A percentile compares a stretch with the other conserved stretches of the same genome.
These are phyloP conservation scores for Cotesia typhae DNA, from an alignment of 1,140 invertebrate genomes.

Conservation along the genomic window DNA sequence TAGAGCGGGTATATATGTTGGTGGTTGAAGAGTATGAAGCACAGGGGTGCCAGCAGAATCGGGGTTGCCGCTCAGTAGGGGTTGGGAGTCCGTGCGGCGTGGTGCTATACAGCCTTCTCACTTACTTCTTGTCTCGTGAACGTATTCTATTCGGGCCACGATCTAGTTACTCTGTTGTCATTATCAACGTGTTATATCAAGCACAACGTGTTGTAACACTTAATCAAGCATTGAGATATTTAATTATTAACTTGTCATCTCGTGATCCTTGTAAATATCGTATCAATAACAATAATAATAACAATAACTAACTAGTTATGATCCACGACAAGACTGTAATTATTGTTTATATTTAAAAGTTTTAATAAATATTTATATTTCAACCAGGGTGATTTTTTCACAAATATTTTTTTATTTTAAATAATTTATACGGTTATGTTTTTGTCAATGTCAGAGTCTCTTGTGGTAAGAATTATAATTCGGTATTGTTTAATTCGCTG, in stretches of 20 bases:
- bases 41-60: constrained; percentile 12
- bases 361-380: too few relatives aligned
- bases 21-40: constrained; percentile 16
- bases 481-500: too few relatives aligned
- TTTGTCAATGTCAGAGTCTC: too few relatives aligned
- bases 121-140: too few relatives aligned
- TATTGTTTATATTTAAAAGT: too few relatives aligned
- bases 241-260: background rate
- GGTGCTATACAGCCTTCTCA: background rate
- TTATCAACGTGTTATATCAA: background rate
- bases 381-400: too few relatives aligned
- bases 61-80: constrained; percentile 36
- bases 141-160: constrained; percentile 11
- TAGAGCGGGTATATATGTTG: constrained; percentile 9
- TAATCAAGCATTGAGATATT: constrained; percentile 12
- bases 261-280: background rate
- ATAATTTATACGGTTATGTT: too few relatives aligned
- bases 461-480: too few relatives aligned
- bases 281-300: too few relatives aligned
- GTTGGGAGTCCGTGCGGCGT: constrained; percentile 30
- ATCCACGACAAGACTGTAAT: too few relatives aligned
- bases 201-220: background rate
- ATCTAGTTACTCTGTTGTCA: constrained; percentile 13
- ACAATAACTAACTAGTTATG: too few relatives aligned
- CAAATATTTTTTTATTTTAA: too few relatives aligned